Base-by-base conservation (phyloP, 2,113 vertebrate species). In the Burhinus oedicnemus region DNA sequence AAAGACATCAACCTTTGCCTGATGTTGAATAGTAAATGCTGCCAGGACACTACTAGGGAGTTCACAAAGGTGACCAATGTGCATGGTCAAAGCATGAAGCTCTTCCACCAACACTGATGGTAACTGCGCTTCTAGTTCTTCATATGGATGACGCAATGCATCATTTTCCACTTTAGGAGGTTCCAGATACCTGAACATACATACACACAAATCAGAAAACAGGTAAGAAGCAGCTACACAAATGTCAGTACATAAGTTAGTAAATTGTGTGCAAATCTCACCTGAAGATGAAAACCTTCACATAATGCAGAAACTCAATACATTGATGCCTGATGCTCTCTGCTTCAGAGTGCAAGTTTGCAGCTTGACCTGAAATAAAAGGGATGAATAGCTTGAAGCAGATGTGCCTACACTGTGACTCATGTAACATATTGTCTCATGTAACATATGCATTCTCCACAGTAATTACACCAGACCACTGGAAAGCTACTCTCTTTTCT, bases 261-360 rank as follows among this genome's bases (percentile, higher is more conserved):
- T 29, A 87, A 92, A 89, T 3, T 82, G 18, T 26, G 32, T 49
- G 58, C 23, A 78, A 89, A 52, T 27, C 98, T 95, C 98, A 99
- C 99, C 99, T 99, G 98, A 99, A 98, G 96, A 99, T 86, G 96
- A 99, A 99, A 94, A 99, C 99, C 97, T 99, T 99, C 74, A 99
- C 97, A 94, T 99, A 99, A 90, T 99, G 99, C 94, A 99, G 98
- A 97, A 99, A 99, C 29, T 96, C 95, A 79, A 98, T 87, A 94
- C 99, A 99, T 16, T 99, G 99, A 45, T 98, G 98, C 77, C 99
- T 98, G 77, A 99, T 98, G 78, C 98, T 98, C 51, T 98, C 98
- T 44, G 99, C 99, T 97, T 99, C 99, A 96, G 96, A 98, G 89
- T 99, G 99, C 26, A 99, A 97, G 64, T 87, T 98, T 55, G 98